A percentile compares a stretch with the other conserved stretches of the same genome.
Conservation (phyloP, 2,888 invertebrate genomes). For the Ophioninae sp. region DNA sequence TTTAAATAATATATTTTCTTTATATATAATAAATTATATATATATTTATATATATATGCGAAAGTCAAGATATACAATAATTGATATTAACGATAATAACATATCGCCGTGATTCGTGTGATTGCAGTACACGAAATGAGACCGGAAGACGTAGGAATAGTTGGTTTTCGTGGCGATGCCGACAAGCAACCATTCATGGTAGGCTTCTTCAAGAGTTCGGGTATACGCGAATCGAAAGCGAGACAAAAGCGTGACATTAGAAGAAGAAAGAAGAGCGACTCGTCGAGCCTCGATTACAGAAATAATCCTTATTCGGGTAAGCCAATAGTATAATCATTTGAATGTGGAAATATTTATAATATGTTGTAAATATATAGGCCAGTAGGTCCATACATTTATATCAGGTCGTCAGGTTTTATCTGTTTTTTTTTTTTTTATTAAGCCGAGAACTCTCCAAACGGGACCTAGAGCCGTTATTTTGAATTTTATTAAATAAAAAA, state of each 20-base stretch:
- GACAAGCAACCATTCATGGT: slow-evolving; percentile 96
- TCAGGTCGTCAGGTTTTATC: too few relatives aligned
- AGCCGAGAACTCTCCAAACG: too few relatives aligned
- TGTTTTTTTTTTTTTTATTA: too few relatives aligned
- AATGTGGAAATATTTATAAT: background rate
- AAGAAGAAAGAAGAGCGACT: slow-evolving; percentile 82
- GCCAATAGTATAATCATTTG: slow-evolving; percentile 18
- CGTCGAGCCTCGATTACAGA: slow-evolving; percentile 81
- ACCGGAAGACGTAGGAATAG: slow-evolving; percentile 92
- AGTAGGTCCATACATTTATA: background rate
- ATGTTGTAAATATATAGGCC: background rate
- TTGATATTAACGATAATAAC: slow-evolving; percentile 47
- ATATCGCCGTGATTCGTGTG: slow-evolving; percentile 58
- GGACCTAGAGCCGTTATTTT: too few relatives aligned
- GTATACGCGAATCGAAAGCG: slow-evolving; percentile 82
- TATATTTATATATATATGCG: background rate
- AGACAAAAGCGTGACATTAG: slow-evolving; percentile 84
- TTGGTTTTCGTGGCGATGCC: slow-evolving; percentile 89
- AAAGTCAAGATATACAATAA: slow-evolving; percentile 26
- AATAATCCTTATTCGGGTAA: slow-evolving; percentile 84
- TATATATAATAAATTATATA: too few relatives aligned
- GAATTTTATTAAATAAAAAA: too few relatives aligned
- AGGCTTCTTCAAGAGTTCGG: slow-evolving; percentile 90
- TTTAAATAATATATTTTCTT: too few relatives aligned
- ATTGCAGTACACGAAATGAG: slow-evolving; percentile 89